These are phyloP conservation scores for Sylvia atricapilla DNA, from an alignment of 2,113 vertebrate species.

Conservation along the genomic window DNA sequence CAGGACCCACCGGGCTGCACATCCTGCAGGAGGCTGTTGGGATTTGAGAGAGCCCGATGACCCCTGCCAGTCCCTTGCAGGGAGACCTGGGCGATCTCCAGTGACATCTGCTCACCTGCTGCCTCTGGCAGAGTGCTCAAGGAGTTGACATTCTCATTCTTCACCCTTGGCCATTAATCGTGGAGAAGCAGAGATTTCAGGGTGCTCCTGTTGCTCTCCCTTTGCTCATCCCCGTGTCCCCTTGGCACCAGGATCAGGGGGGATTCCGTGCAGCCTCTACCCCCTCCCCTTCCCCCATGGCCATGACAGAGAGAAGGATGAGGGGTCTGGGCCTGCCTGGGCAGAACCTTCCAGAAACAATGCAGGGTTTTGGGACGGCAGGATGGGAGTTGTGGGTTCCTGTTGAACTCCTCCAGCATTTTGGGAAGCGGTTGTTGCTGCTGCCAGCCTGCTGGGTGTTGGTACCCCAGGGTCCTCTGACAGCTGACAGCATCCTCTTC, in stretches of 20 bases:
- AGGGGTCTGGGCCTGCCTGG: background rate
- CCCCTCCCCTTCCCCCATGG: fast-evolving
- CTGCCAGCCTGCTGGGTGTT: background rate
- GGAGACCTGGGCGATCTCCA: background rate
- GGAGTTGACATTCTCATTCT: background rate
- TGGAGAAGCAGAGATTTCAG: background rate
- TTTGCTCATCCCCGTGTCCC: background rate
- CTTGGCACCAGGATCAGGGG: background rate
- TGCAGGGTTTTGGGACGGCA: background rate
- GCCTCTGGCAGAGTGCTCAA: background rate
- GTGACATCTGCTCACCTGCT: fast-evolving
- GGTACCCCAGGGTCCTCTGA: background rate
- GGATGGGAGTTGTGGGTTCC: background rate
- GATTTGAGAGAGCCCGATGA: background rate
- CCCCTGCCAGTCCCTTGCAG: background rate
- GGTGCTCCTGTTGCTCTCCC: background rate
- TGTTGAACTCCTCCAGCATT: background rate
- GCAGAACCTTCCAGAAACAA: slow-evolving; percentile 3
- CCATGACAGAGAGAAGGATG: background rate
- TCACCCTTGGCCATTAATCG: background rate
- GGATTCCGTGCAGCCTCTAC: fast-evolving
- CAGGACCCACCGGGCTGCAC: background rate
- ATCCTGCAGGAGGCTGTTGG: too few species aligned
- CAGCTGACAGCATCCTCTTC: background rate
- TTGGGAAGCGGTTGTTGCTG: background rate